Conservation (phyloP, 2,797 vertebrate genomes). For the Peromyscus aztecus region DNA sequence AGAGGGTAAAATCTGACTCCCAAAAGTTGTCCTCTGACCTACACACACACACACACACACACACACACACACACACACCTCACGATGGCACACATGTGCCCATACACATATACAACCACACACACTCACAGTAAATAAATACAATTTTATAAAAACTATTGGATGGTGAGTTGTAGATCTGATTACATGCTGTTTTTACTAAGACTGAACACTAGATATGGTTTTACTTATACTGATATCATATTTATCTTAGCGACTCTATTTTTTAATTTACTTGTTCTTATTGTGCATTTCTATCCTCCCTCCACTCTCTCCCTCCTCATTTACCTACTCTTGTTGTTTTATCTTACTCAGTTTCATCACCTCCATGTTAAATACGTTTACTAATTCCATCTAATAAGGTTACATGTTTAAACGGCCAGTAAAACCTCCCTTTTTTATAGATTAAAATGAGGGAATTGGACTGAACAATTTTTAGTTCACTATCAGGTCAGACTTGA, state of each 20-base stretch:
- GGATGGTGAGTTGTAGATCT: neutral
- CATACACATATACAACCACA: neutral
- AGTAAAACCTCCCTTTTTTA: conserved; percentile 37
- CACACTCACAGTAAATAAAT: neutral
- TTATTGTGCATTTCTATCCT: neutral
- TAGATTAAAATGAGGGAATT: neutral
- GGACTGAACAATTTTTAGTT: neutral
- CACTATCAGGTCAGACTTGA: neutral
- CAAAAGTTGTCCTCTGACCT: neutral
- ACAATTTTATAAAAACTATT: neutral
- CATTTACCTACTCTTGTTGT: neutral
- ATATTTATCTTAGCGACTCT: neutral
- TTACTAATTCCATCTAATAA: conserved; percentile 42
- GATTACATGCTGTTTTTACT: neutral
- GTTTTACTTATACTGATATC: neutral
- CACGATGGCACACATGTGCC: neutral
- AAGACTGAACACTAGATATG: neutral
- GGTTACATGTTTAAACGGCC: neutral
- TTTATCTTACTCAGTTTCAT: conserved; percentile 35
- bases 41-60: neutral
- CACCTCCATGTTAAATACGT: neutral
- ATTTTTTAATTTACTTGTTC: neutral
- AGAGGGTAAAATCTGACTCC: neutral
- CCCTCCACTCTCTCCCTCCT: neutral
- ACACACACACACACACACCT: neutral